phyloP scores from a whole-genome alignment of 2,113 vertebrate species.

The Alethe diademata region DNA sequence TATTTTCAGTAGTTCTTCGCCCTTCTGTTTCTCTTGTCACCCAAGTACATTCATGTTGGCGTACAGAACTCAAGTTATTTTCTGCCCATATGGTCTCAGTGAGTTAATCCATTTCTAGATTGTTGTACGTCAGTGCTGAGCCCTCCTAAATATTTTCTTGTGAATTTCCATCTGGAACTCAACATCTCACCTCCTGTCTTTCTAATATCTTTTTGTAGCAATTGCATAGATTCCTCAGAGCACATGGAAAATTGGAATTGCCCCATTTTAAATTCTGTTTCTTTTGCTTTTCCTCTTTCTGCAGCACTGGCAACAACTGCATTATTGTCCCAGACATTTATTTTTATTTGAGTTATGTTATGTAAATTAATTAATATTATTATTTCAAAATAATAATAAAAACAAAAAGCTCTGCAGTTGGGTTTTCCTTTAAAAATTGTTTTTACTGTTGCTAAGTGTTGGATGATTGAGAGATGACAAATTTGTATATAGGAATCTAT shows the following conservation, averaged over 20 bases:
- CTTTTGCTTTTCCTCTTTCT: not conserved
- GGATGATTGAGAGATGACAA: not conserved
- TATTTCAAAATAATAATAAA: not conserved
- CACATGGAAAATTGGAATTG: not conserved
- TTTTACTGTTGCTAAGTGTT: not conserved
- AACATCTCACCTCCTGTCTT: conserved; percentile 37
- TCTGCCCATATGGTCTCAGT: conserved; percentile 34
- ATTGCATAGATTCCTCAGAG: not conserved
- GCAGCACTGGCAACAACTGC: not conserved
- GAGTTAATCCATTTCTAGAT: conserved; percentile 50
- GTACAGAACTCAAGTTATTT: conserved; percentile 1
- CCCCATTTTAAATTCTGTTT: not conserved
- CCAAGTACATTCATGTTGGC: not conserved
- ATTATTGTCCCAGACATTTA: not conserved
- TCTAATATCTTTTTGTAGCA: conserved; percentile 5
- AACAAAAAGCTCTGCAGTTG: not conserved
- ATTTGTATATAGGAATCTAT: not conserved
- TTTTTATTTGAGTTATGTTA: not conserved
- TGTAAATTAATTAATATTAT: not conserved
- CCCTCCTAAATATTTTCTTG: conserved; percentile 49
- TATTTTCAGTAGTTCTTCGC: conserved; percentile 26
- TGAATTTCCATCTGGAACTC: conserved; percentile 53
- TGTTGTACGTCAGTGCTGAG: conserved; percentile 39
- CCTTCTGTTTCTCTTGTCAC: conserved; percentile 29
- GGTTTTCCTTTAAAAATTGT: not conserved